Percentiles rank a stretch among this genome's conserved stretches.
phyloP scores from a whole-genome alignment of 2,888 invertebrate species.

The Melanargia galathea region DNA sequence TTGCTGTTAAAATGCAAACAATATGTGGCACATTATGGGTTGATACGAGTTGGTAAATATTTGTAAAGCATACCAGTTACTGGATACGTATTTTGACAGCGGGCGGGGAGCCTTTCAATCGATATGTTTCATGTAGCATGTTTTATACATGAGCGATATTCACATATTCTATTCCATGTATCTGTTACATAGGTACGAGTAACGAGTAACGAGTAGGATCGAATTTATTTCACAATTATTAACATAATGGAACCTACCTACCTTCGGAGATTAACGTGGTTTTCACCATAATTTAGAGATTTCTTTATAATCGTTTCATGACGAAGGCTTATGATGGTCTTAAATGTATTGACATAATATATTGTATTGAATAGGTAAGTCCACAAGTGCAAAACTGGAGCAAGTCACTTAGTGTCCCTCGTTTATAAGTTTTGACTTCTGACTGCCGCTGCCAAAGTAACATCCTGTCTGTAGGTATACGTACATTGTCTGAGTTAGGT shows the following conservation, averaged over 20 bases:
- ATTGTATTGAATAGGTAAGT: too few relatives aligned
- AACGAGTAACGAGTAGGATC: neutral
- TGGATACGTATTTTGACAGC: constrained; percentile 8
- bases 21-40: neutral
- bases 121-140: constrained; percentile 9
- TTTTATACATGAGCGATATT: constrained; percentile 9
- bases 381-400: too few relatives aligned
- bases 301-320: too few relatives aligned
- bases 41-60: constrained; percentile 1
- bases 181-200: neutral
- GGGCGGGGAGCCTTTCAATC: constrained; percentile 4
- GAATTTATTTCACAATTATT: neutral
- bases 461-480: neutral
- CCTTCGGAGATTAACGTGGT: too few relatives aligned
- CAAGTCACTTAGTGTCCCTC: neutral
- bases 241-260: too few relatives aligned
- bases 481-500: neutral
- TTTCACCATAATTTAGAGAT: too few relatives aligned
- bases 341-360: too few relatives aligned
- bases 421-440: neutral
- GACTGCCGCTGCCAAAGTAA: neutral
- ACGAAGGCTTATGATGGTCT: too few relatives aligned
- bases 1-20: constrained; percentile 1
- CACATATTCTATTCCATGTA: neutral
- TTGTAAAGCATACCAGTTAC: constrained; percentile 1